These are phyloP conservation scores for Aurelia coerulea DNA, from an alignment of 30 jellyfish, hydroid and myxozoan species.

Conservation along the genomic window DNA sequence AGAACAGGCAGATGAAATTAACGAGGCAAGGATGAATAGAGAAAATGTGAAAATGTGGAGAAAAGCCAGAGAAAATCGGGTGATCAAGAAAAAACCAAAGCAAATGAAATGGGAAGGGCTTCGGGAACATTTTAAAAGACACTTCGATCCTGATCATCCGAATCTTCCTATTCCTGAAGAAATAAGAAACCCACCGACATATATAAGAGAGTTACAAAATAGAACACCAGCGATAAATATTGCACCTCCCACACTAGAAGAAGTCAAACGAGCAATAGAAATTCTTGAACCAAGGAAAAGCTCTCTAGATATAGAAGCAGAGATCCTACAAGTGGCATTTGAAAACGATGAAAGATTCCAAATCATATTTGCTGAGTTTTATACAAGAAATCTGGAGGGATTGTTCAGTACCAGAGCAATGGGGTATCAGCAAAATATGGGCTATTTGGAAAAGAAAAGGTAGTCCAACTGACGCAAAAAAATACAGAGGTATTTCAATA, in stretches of 20 bases:
- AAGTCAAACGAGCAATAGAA: not conserved
- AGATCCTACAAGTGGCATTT: not conserved
- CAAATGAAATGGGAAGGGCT: constrained; percentile 6
- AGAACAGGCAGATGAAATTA: not conserved
- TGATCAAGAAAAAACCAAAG: constrained; percentile 9
- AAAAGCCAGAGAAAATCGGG: not conserved
- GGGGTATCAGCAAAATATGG: no score
- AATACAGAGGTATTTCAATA: no score
- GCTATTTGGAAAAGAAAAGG: no score
- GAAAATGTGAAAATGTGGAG: constrained; percentile 11
- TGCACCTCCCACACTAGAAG: constrained; percentile 7
- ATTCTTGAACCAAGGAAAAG: not conserved
- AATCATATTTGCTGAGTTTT: no score
- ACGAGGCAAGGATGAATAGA: constrained; percentile 3
- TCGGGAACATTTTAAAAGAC: not conserved
- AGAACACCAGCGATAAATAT: constrained; percentile 2
- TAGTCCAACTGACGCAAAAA: no score
- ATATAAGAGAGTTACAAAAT: not conserved
- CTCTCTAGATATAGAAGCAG: constrained; percentile 4
- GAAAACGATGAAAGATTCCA: no score
- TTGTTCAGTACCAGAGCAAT: no score
- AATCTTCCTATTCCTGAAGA: constrained; percentile 11
- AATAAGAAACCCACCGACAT: constrained; percentile 6
- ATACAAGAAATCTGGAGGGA: no score
- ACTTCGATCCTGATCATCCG: no score